Percentiles rank a stretch among this genome's conserved stretches.
These are phyloP conservation scores for Toxostoma redivivum DNA, from an alignment of 2,113 vertebrate species.

Conservation along the genomic window DNA sequence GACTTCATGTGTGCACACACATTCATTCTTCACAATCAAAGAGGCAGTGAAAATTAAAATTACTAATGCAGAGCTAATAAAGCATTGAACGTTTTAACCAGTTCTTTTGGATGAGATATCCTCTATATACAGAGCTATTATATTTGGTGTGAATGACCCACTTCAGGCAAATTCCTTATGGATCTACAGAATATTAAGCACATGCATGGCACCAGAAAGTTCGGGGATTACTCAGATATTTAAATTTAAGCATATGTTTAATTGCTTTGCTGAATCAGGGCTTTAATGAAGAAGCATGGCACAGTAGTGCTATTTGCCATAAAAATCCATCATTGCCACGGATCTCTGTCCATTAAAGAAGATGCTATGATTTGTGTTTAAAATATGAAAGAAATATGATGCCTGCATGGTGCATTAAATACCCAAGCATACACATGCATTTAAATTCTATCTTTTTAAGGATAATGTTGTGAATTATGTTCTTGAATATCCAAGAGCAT, in stretches of 20 bases:
- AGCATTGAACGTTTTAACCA: neutral
- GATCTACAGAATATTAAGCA: neutral
- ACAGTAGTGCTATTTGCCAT: constrained; percentile 24
- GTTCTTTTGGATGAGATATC: neutral
- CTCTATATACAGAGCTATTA: neutral
- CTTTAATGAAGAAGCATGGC: constrained; percentile 38
- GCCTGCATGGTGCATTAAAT: constrained; percentile 44
- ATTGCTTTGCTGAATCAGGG: constrained; percentile 39
- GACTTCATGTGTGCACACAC: neutral
- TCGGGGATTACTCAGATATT: neutral
- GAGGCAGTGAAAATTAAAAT: constrained; percentile 29
- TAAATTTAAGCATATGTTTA: constrained; percentile 33
- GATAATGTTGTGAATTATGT: constrained; percentile 44
- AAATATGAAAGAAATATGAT: constrained; percentile 55
- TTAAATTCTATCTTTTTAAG: constrained; percentile 64
- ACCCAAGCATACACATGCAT: constrained; percentile 16
- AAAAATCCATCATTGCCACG: constrained; percentile 38
- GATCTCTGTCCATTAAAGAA: constrained; percentile 36
- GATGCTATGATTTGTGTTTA: constrained; percentile 39
- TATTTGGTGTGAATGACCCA: neutral
- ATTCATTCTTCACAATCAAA: constrained; percentile 33
- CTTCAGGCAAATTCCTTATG: neutral
- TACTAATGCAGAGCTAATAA: constrained; percentile 13
- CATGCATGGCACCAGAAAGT: neutral
- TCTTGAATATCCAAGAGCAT: constrained; percentile 40